Evolutionary conservation across 1,140 invertebrate genomes (phyloP).

Genomic region (Episyrphus balteatus): DNA sequence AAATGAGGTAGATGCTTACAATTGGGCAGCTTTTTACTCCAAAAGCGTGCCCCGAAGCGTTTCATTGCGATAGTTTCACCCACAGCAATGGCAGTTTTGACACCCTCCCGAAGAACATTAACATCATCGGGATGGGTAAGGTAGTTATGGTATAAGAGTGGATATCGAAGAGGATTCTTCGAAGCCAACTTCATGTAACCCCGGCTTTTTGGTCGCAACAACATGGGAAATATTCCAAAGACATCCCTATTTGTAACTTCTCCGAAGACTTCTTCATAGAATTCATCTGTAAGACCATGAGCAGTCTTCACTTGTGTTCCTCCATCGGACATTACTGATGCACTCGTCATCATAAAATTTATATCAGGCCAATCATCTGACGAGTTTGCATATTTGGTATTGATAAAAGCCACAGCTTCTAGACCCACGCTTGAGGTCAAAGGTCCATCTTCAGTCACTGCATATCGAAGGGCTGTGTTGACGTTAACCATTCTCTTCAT

Average conservation of each 20-base stretch:
- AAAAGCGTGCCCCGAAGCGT: constrained; percentile 61
- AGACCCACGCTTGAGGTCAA: constrained; percentile 71
- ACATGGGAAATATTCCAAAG: constrained; percentile 74
- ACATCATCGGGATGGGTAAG: constrained; percentile 72
- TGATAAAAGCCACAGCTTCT: constrained; percentile 74
- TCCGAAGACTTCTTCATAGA: constrained; percentile 61
- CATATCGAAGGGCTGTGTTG: constrained; percentile 63
- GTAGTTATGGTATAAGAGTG: constrained; percentile 81
- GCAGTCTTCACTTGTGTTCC: constrained; percentile 57
- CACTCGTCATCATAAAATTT: constrained; percentile 74
- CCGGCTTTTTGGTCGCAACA: constrained; percentile 72
- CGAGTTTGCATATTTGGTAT: constrained; percentile 74
- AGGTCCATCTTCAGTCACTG: constrained; percentile 66
- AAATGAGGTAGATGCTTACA: constrained; percentile 63
- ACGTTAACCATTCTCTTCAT: constrained; percentile 65
- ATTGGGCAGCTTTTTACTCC: constrained; percentile 59
- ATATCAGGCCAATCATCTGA: constrained; percentile 83
- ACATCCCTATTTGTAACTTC: constrained; percentile 60
- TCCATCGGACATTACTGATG: constrained; percentile 60
- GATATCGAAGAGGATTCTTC: constrained; percentile 73
- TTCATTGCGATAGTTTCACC: constrained; percentile 60
- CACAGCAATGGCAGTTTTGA: constrained; percentile 73
- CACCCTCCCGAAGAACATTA: constrained; percentile 65
- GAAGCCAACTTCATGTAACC: constrained; percentile 64
- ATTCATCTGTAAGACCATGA: constrained; percentile 66